Evolutionary conservation across 2,888 invertebrate species (phyloP).

Genomic region (Scaeva pyrastri): DNA sequence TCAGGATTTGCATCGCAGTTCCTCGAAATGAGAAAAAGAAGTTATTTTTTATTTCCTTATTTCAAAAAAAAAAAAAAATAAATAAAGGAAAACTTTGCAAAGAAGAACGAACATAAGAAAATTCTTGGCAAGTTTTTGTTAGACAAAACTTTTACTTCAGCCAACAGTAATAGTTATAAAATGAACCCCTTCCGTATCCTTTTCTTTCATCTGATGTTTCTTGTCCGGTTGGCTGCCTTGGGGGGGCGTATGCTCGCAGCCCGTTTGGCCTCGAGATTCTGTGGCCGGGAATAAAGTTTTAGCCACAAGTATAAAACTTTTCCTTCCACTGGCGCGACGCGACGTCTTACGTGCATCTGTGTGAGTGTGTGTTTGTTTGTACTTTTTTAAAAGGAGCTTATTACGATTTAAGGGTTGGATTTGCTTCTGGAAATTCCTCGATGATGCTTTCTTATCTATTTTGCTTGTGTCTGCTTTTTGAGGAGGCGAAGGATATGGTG

Average conservation of each 20-base stretch:
- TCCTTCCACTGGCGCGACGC: not conserved
- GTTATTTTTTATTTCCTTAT: not conserved
- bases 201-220: not conserved
- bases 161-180: constrained; percentile 70
- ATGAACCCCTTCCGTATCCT: constrained; percentile 62
- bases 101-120: constrained; percentile 32
- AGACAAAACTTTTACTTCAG: constrained; percentile 59
- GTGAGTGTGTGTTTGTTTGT: constrained; percentile 8
- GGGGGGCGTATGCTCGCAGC: not conserved
- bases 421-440: constrained; percentile 42
- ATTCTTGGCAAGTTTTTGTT: constrained; percentile 61
- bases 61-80: too few relatives aligned
- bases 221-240: not conserved
- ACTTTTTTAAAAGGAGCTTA: constrained; percentile 55
- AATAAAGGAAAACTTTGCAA: not conserved
- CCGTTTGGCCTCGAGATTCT: not conserved
- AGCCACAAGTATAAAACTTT: constrained; percentile 56
- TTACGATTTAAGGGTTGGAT: constrained; percentile 75
- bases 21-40: not conserved
- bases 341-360: not conserved
- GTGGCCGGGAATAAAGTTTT: constrained; percentile 63
- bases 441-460: constrained; percentile 12
- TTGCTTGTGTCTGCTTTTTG: not conserved
- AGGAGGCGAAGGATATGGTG: not conserved
- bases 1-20: constrained; percentile 11